Base-by-base conservation (phyloP, 2,113 vertebrate genomes). In the Gorsachius goisagi region DNA sequence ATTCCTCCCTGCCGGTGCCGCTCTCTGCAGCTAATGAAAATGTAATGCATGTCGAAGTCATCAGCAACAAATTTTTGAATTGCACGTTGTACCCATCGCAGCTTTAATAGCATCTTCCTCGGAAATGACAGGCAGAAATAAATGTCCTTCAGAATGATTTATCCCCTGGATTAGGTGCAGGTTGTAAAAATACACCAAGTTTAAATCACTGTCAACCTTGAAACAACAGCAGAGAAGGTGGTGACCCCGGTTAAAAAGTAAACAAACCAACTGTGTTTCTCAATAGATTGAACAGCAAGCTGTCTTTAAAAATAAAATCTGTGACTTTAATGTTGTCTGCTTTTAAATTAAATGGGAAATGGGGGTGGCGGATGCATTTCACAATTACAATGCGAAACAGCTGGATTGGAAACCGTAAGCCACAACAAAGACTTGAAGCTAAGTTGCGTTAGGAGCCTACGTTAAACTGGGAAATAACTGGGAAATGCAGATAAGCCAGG, bases 161-260 rank as follows among this genome's bases (percentile, higher is more conserved):
- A 97, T 93, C 80, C 62, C 85, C 59, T 33, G 71, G 83, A 79
- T 97, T 95, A 94, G 78, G 67, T 67, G n/a, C 58, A 20, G 19
- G 49, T 90, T 93, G 88, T 93, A 86, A 91, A 97, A 97, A 94
- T 89, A 91, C 23, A 24, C 81, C 26, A 4, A 60, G 78, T 85
- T 96, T 97, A 97, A 97, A 97, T 97, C 94, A 96, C 86, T 97
- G 93, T 49, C 96, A 96, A 15, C 88, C 93, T 91, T 88, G 93
- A 92, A 84, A 91, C 71, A 87, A 20, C 64, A 80, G 93, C 63
- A 64, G 89, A 75, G 67, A 33, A 97, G 85, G 74, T 64, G 87
- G 27, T 52, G 55, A 93, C 92, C 83, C 60, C 49, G 27, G 74
- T 93, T 83, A 69, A 55, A 60, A 64, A 88, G 84, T 12, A 83